Conservation (phyloP, 2,113 vertebrate genomes). For the Pollachius pollachius region DNA sequence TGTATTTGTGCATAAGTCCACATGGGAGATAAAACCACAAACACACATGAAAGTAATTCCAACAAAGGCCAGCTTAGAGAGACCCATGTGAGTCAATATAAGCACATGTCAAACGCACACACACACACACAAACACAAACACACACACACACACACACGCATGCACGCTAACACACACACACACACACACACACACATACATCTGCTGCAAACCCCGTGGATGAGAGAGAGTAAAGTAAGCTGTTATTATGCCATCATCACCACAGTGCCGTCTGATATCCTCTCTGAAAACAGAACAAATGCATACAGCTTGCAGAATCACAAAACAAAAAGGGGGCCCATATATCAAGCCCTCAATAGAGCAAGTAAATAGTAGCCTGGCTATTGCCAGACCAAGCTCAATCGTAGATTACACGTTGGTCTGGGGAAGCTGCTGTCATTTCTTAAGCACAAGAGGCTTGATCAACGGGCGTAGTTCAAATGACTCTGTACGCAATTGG, state of each 20-base stretch:
- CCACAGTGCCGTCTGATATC: slow-evolving; percentile 15
- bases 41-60: no score
- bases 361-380: no score
- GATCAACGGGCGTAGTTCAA: no score
- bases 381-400: no score
- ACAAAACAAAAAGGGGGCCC: not conserved
- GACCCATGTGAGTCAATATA: not conserved
- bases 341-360: not conserved
- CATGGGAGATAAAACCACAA: no score
- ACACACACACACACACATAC: not conserved
- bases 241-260: slow-evolving; percentile 8
- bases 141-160: not conserved
- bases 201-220: slow-evolving; percentile 6
- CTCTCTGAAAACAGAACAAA: slow-evolving; percentile 1
- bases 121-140: not conserved
- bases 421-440: no score
- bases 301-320: slow-evolving; percentile 4
- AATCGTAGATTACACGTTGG: no score
- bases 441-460: no score
- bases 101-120: not conserved
- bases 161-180: not conserved
- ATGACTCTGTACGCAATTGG: no score
- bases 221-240: not conserved
- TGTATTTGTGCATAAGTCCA: no score
- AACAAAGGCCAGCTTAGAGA: no score